These are phyloP conservation scores for Cheilosia pagana DNA, from an alignment of 2,888 invertebrate genomes.

Conservation along the genomic window DNA sequence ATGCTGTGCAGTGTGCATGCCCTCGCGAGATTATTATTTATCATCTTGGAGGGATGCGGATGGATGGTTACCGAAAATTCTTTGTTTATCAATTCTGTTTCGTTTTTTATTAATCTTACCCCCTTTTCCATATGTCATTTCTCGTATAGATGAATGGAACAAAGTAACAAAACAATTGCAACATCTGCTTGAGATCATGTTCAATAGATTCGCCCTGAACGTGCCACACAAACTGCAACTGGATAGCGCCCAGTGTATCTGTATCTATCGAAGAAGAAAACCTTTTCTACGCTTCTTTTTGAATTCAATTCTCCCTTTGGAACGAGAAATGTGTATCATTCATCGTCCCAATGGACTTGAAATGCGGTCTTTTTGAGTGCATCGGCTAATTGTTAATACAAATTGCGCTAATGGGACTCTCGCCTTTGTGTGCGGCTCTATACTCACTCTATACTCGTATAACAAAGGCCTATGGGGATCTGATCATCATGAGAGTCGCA, in stretches of 20 bases:
- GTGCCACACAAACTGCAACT: conserved; percentile 53
- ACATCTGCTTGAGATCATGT: conserved; percentile 69
- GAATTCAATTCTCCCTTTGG: conserved; percentile 16
- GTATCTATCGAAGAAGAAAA: too few species aligned
- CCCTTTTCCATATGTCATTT: conserved; percentile 70
- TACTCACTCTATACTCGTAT: neutral
- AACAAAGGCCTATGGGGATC: conserved; percentile 29
- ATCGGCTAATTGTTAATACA: conserved; percentile 74
- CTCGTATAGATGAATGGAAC: conserved; percentile 18
- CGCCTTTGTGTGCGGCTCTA: conserved; percentile 27
- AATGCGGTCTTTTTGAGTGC: conserved; percentile 73
- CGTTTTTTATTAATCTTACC: conserved; percentile 49
- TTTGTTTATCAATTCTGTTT: conserved; percentile 62
- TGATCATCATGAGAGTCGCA: conserved; percentile 48
- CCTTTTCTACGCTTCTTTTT: conserved; percentile 19
- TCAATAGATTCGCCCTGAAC: conserved; percentile 60
- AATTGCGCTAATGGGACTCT: conserved; percentile 70
- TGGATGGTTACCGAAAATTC: conserved; percentile 32
- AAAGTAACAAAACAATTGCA: conserved; percentile 64
- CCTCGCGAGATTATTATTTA: conserved; percentile 67
- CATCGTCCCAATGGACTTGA: conserved; percentile 46
- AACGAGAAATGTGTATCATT: conserved; percentile 42
- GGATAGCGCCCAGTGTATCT: conserved; percentile 10
- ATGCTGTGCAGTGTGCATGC: conserved; percentile 47
- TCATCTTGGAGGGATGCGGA: conserved; percentile 33